Conservation (phyloP, 2,888 invertebrate genomes). For the Chymomyza fuscimana region DNA sequence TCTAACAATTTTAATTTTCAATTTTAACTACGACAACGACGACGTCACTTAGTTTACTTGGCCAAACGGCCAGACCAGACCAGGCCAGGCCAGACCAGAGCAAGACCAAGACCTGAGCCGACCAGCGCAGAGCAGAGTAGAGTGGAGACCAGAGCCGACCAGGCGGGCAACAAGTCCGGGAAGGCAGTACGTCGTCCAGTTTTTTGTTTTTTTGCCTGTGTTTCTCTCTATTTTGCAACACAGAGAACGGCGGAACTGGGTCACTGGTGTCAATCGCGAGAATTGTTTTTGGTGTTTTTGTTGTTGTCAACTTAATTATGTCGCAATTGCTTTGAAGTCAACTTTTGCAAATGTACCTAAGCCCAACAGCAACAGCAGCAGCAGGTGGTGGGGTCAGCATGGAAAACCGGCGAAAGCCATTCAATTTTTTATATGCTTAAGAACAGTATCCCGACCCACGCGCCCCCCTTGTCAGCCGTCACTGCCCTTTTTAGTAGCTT, state of each 20-base stretch:
- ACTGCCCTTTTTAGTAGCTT: conserved; percentile 55
- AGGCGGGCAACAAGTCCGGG: conserved; percentile 10
- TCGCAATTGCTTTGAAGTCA: conserved; percentile 73
- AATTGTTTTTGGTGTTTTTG: conserved; percentile 27
- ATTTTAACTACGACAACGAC: conserved; percentile 56
- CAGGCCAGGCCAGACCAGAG: not conserved
- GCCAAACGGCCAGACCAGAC: conserved; percentile 23
- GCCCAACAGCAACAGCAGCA: conserved; percentile 31
- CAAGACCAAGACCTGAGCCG: conserved; percentile 10
- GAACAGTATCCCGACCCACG: not conserved
- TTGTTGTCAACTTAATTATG: conserved; percentile 72
- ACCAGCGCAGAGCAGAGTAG: conserved; percentile 11
- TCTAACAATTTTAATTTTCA: conserved; percentile 73
- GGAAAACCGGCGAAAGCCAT: not conserved
- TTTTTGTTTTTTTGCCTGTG: conserved; percentile 16
- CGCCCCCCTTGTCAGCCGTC: conserved; percentile 19
- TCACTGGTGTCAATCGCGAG: conserved; percentile 68
- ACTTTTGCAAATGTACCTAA: conserved; percentile 60
- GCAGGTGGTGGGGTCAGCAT: not conserved
- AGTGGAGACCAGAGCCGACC: conserved; percentile 13
- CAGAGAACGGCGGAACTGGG: conserved; percentile 52
- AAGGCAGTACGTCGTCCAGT: conserved; percentile 31
- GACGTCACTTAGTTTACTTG: conserved; percentile 53
- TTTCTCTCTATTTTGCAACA: not conserved
- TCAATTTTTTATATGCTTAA: not conserved